A percentile compares a stretch with the other conserved stretches of the same genome.
phyloP scores from a whole-genome alignment of 2,113 vertebrate species.

The Micromys minutus region DNA sequence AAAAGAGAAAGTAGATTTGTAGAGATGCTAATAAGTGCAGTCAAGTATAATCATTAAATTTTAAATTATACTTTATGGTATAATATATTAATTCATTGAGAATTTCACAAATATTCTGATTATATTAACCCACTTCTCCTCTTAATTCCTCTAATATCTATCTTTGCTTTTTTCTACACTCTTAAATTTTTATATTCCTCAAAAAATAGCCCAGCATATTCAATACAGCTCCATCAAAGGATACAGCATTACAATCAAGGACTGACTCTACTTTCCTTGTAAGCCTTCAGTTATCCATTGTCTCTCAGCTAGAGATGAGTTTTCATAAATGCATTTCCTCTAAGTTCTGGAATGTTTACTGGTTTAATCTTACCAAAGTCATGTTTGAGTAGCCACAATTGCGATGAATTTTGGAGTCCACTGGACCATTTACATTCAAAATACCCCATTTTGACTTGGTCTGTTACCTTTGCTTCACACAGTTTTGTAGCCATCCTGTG shows the following conservation, averaged over 20 bases:
- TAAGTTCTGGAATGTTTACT: not conserved
- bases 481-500: not conserved
- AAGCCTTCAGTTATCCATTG: not conserved
- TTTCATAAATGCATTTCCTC: not conserved
- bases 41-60: no score
- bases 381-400: no score
- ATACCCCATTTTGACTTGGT: not conserved
- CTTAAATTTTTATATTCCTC: not conserved
- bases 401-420: not conserved
- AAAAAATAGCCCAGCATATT: not conserved
- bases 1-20: not conserved
- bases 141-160: not conserved
- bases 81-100: not conserved
- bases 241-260: not conserved
- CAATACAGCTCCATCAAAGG: no score
- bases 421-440: not conserved
- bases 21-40: not conserved
- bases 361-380: not conserved
- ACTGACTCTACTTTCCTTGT: not conserved
- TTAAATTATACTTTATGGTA: no score
- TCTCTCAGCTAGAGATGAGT: not conserved
- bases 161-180: rapidly evolving
- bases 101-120: not conserved
- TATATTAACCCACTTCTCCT: not conserved
- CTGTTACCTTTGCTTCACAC: not conserved